Evolutionary conservation across 2,888 invertebrate genomes (phyloP), one percentile per base, ranked within the genome.

Genomic region (Pyrrhosoma nymphula): DNA sequence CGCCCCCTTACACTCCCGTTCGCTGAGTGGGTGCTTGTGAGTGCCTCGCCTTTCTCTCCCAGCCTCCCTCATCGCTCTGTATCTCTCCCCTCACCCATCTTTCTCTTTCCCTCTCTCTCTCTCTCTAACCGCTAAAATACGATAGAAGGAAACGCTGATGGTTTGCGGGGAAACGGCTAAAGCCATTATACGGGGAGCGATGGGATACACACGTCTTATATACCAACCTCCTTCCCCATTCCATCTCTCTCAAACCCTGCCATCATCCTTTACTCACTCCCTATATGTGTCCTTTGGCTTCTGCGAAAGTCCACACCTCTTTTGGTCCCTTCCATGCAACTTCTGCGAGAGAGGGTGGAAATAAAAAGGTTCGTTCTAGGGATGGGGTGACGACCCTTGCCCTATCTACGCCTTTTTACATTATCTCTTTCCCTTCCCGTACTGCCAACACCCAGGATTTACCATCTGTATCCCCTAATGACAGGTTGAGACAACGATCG

Each of bases 141-240:
- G 63, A 91, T 91, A 91, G 91, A 91, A 63, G 91, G 91, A 91
- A 91, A 91, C 35, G 63, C 91, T 91, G 63, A 91, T 91, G 91
- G 91, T 91, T 91, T 91, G 91, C 63, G 91, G 91, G 63, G 63
- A 91, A 91, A 91, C 91, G 63, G 91, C 91, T 91, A 91, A 91
- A 91, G 91, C 63, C 91, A 91, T 91, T 91, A 91, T 91, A 39
- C 23, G 39, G 35, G 23, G 91, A 91, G 91, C 90, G 60, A 90
- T 90, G 90, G 90, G 35, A n/a, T 1, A 4, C n/a, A 69, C 69
- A 69, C 69, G 26, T 69, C 69, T n/a, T 69, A 23, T 26, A 12
- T 26, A 26, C 23, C 69, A 8, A 20, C n/a, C n/a, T n/a, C n/a
- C n/a, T n/a, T n/a, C n/a, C 69, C 69, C 88, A 8, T 39, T 88